Percentiles rank a stretch among this genome's conserved stretches.
phyloP scores from a whole-genome alignment of 2,888 invertebrate genomes.

The Cynaeus angustus region DNA sequence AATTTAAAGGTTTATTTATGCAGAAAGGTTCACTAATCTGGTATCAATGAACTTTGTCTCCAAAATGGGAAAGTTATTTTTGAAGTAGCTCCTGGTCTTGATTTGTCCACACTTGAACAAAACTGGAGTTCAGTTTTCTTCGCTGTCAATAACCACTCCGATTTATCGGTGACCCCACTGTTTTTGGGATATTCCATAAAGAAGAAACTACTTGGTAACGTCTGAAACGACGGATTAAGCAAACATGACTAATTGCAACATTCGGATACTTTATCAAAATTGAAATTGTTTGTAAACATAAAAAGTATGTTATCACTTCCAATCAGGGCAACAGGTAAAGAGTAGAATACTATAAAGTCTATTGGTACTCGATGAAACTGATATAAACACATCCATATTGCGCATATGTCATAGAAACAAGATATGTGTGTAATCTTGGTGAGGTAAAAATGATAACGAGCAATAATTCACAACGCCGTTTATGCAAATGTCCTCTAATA shows the following conservation, averaged over 20 bases:
- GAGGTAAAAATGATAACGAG: background rate
- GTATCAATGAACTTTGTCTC: slow-evolving; percentile 5
- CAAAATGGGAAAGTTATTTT: background rate
- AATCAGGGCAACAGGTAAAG: slow-evolving; percentile 2
- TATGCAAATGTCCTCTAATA: slow-evolving; percentile 14
- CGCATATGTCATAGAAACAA: no score
- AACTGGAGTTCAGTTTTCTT: background rate
- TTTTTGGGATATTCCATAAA: no score
- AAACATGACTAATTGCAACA: slow-evolving; percentile 6
- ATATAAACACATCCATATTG: no score
- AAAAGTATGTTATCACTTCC: slow-evolving; percentile 29
- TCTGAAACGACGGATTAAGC: no score
- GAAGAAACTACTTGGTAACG: no score
- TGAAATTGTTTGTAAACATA: slow-evolving; percentile 28
- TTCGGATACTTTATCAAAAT: slow-evolving; percentile 11
- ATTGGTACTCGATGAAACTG: background rate
- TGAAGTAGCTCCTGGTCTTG: background rate
- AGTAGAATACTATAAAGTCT: background rate
- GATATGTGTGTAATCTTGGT: background rate
- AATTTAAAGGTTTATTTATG: slow-evolving; percentile 2
- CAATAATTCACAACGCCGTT: slow-evolving; percentile 4
- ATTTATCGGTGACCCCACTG: background rate
- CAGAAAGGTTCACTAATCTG: slow-evolving; percentile 1
- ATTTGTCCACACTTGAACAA: background rate
- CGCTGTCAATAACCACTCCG: background rate